Conservation (phyloP, 2,888 invertebrate species). For the Xestoiulus laeticollis region DNA sequence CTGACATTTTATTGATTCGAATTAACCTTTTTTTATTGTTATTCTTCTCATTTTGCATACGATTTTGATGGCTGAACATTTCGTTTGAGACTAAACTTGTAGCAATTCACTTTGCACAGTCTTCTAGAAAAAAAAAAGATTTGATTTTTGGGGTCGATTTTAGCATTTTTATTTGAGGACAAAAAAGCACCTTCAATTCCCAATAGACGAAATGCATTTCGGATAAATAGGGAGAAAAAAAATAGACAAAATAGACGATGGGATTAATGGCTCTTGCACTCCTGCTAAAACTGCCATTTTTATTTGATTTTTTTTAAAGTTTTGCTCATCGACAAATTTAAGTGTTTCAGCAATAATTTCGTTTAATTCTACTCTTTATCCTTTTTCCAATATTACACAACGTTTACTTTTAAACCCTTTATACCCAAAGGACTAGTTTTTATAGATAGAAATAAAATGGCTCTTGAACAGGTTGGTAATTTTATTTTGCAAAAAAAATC, state of each 20-base stretch:
- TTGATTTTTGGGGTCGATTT: slow-evolving; percentile 14
- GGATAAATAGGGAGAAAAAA: not conserved
- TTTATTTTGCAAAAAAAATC: too few species aligned
- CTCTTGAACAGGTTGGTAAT: not conserved
- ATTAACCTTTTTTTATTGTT: slow-evolving; percentile 20
- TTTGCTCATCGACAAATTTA: not conserved
- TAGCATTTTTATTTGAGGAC: not conserved
- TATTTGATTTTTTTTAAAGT: not conserved
- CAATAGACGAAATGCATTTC: not conserved
- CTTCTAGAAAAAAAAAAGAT: not conserved
- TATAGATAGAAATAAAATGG: not conserved
- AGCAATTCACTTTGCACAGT: not conserved
- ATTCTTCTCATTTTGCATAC: not conserved
- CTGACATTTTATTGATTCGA: slow-evolving; percentile 20
- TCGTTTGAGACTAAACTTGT: not conserved
- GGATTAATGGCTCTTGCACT: not conserved
- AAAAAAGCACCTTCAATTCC: not conserved
- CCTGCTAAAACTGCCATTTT: not conserved
- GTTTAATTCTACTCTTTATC: not conserved
- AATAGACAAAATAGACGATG: not conserved
- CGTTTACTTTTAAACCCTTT: not conserved
- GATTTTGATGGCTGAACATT: not conserved
- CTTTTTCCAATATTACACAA: not conserved
- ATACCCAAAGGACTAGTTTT: not conserved
- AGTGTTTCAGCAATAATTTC: slow-evolving; percentile 3